Base-by-base conservation (phyloP, 2,797 vertebrate species). In the Coilia nasus region DNA sequence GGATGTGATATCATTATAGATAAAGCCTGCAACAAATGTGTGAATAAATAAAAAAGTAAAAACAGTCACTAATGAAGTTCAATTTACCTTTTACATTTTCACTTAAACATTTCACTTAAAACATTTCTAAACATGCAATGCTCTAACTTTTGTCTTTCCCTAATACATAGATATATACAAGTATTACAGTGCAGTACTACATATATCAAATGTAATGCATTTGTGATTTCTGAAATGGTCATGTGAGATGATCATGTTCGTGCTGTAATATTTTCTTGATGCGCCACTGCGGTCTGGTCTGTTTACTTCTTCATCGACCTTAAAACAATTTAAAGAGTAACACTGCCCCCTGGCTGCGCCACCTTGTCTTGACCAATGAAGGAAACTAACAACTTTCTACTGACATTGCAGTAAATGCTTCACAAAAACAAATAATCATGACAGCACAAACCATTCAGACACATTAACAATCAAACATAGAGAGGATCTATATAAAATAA, bases 261-360 rank as follows among this genome's bases (percentile, higher is more conserved):
- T 35, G 28, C 57, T 6, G 17, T 35, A 31, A 41, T 41, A 31
- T 19, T 75, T 75, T 31, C 25, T 35, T 71, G 15, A 71, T 28
- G 14, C 31, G 71, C 44, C 35, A 44, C 71, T 78, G 1, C 9
- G 19, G 17, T 21, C 71, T 41, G 6, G 57, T n/a, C 57, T 59
- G 57, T 59, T 78, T 21, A 44, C 25, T 31, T 5, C 41, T 78
- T 19, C n/a, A n/a, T n/a, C 19, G 35, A 44, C 2, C n/a, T n/a
- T 56, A 23, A 21, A 81, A 85, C n/a, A 11, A 59, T 1, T 60
- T 17, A 35, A 47, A 23, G 46, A 46, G 15, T 11, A 59, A 81
- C 21, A 64, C 90, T 91, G 91, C 90, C 92, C 88, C 88, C 93
- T 92, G 87, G 89, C 82, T 15, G 88, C 82, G 59, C 83, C 1